A percentile compares a stretch with the other conserved stretches of the same genome.
phyloP scores from a whole-genome alignment of 2,113 vertebrate genomes.

The Fulmarus glacialis region DNA sequence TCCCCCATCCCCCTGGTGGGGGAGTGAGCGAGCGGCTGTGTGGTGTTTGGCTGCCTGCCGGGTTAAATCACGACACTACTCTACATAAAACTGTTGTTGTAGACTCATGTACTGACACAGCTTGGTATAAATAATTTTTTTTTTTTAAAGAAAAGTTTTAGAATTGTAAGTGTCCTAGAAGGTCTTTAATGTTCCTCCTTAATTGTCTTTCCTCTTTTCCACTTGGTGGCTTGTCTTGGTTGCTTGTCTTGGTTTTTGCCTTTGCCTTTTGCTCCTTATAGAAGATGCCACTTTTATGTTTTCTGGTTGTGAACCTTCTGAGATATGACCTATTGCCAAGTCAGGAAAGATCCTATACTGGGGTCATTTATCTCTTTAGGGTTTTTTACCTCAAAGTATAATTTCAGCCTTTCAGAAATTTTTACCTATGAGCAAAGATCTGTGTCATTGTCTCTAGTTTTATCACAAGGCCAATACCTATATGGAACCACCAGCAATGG shows the following conservation, averaged over 20 bases:
- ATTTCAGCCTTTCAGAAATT: neutral
- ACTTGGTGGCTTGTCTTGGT: neutral
- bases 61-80: neutral
- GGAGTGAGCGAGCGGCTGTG: no score
- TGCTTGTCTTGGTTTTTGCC: neutral
- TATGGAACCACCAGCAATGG: neutral
- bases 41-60: no score
- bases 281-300: neutral
- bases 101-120: neutral
- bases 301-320: neutral
- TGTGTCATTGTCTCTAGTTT: neutral
- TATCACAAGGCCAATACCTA: neutral
- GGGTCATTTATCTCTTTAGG: neutral
- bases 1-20: no score
- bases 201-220: neutral
- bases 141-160: neutral
- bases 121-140: neutral
- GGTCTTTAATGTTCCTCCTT: neutral
- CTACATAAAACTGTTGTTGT: neutral
- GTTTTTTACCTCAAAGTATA: neutral
- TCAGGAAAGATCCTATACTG: neutral
- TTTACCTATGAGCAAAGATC: neutral
- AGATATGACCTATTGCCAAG: neutral
- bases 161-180: neutral
- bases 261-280: neutral